Conservation (phyloP, 2,113 vertebrate species). For the Datnioides undecimradiatus region DNA sequence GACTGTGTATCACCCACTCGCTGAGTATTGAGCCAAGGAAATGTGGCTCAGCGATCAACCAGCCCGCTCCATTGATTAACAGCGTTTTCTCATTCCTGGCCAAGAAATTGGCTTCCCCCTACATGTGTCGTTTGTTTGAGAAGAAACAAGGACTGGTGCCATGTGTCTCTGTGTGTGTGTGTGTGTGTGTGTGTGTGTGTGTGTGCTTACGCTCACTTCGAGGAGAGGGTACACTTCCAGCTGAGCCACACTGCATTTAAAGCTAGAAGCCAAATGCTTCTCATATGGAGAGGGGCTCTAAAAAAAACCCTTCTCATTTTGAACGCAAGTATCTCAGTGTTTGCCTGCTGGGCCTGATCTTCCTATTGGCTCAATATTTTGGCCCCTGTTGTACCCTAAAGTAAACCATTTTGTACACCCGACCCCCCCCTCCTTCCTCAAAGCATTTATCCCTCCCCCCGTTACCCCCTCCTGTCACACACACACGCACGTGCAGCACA, state of each 20-base stretch:
- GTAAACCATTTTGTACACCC: slow-evolving; percentile 60
- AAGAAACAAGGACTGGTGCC: slow-evolving; percentile 46
- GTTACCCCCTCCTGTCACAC: slow-evolving; percentile 24
- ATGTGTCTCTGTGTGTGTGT: slow-evolving; percentile 52
- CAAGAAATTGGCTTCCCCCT: slow-evolving; percentile 47
- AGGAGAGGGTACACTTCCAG: slow-evolving; percentile 67
- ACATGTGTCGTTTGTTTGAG: slow-evolving; percentile 69
- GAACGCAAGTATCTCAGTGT: slow-evolving; percentile 54
- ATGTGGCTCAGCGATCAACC: slow-evolving; percentile 62
- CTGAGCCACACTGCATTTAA: slow-evolving; percentile 74
- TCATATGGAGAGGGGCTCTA: slow-evolving; percentile 58
- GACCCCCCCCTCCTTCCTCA: not conserved
- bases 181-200: slow-evolving; percentile 45
- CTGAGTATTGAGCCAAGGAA: slow-evolving; percentile 53
- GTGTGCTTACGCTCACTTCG: slow-evolving; percentile 54
- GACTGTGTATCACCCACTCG: slow-evolving; percentile 54
- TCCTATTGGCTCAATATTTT: slow-evolving; percentile 68
- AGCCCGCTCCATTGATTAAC: slow-evolving; percentile 70
- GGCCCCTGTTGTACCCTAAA: slow-evolving; percentile 63
- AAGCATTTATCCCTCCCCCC: slow-evolving; percentile 28
- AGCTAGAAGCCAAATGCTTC: slow-evolving; percentile 65
- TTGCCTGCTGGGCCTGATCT: slow-evolving; percentile 60
- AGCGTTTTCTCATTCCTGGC: slow-evolving; percentile 58
- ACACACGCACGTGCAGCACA: slow-evolving; percentile 58
- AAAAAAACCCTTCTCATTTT: slow-evolving; percentile 47